These are phyloP conservation scores for Drosophila maculinotata DNA, from an alignment of 2,888 invertebrate genomes.

Conservation along the genomic window DNA sequence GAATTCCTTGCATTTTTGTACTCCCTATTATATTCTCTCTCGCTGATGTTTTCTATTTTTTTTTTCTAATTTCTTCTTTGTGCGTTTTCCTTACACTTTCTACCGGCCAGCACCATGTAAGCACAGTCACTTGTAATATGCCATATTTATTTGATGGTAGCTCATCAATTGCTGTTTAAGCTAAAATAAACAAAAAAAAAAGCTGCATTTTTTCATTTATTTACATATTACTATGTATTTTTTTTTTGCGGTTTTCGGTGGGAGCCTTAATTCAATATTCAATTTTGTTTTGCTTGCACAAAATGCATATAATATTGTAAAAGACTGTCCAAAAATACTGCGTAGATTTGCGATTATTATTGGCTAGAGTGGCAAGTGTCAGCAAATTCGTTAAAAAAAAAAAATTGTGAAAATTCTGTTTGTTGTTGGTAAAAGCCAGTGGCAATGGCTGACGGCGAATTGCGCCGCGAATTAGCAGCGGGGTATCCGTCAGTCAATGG, in stretches of 20 bases:
- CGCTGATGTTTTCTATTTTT: too few relatives aligned
- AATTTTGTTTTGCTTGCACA: conserved; percentile 32
- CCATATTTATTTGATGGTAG: conserved; percentile 1
- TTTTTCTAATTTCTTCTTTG: not conserved
- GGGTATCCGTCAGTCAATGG: conserved; percentile 34
- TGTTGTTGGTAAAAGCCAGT: conserved; percentile 34
- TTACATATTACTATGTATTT: conserved; percentile 1
- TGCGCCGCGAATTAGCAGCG: conserved; percentile 44
- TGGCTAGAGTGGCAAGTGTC: conserved; percentile 28
- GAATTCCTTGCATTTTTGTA: too few relatives aligned
- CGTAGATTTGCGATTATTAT: conserved; percentile 31
- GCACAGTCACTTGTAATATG: not conserved
- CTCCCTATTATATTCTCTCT: too few relatives aligned
- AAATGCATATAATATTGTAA: conserved; percentile 18
- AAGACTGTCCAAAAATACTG: conserved; percentile 16
- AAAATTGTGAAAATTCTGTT: too few relatives aligned
- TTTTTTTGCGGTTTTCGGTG: not conserved
- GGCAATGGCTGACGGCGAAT: conserved; percentile 38
- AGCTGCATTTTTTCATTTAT: conserved; percentile 5
- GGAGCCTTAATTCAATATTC: conserved; percentile 21
- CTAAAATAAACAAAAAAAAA: not conserved
- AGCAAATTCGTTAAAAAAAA: conserved; percentile 32
- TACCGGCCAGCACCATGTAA: not conserved
- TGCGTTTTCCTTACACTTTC: conserved; percentile 11
- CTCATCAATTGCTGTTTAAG: not conserved